Evolutionary conservation across 2,113 vertebrate genomes (phyloP).

Genomic region (Neolamprologus tretocephalus): DNA sequence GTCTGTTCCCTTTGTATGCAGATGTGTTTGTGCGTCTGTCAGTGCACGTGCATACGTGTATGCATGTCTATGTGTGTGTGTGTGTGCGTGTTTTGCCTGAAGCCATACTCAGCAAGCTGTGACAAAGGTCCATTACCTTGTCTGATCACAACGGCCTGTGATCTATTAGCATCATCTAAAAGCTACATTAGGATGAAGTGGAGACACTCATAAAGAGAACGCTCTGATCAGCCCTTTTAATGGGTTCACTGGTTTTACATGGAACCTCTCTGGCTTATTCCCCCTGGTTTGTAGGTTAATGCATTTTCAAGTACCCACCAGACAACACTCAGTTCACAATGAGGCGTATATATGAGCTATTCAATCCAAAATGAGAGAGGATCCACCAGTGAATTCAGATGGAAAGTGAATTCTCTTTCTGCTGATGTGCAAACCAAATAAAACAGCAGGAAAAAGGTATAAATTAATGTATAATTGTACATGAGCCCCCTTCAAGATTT

Average conservation of each 20-base stretch:
- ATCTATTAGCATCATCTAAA: constrained; percentile 99
- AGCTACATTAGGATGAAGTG: constrained; percentile 90
- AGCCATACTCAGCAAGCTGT: constrained; percentile 94
- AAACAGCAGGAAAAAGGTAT: not conserved
- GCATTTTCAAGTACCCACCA: constrained; percentile 69
- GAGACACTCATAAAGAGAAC: constrained; percentile 73
- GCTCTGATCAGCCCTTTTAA: constrained; percentile 73
- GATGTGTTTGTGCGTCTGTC: not conserved
- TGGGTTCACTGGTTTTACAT: constrained; percentile 78
- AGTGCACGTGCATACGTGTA: not conserved
- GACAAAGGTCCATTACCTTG: constrained; percentile 98
- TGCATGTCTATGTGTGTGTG: not conserved
- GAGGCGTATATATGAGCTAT: constrained; percentile 36
- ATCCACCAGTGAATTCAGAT: constrained; percentile 34
- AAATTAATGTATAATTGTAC: not conserved
- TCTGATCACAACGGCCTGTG: constrained; percentile 91
- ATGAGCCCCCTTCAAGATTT: not conserved
- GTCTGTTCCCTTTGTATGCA: not conserved
- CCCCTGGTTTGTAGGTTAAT: constrained; percentile 62
- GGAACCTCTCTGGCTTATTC: constrained; percentile 62
- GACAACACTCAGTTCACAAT: constrained; percentile 55
- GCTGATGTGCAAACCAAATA: not conserved
- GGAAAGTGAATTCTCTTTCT: not conserved
- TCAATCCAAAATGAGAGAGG: not conserved
- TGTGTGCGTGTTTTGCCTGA: constrained; percentile 58